Conservation (phyloP, 2,113 vertebrate species). For the Sapajus apella region DNA sequence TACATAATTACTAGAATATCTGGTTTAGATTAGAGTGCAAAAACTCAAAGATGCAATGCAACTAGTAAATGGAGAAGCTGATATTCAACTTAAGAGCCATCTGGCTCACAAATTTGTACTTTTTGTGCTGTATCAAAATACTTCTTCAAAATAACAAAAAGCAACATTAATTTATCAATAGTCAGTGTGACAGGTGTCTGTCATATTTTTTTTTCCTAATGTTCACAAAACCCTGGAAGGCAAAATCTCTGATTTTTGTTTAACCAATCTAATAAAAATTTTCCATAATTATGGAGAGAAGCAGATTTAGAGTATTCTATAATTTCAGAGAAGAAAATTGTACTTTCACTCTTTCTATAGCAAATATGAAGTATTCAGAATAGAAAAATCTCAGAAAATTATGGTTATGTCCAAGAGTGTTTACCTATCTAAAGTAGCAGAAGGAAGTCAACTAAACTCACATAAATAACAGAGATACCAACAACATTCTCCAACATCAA, state of each 20-base stretch:
- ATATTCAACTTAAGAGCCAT: not conserved
- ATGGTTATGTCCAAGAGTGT: not conserved
- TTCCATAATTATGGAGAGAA: not conserved
- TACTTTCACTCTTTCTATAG: not conserved
- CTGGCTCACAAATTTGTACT: not conserved
- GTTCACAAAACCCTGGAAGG: not conserved
- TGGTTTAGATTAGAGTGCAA: not conserved
- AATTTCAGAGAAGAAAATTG: not conserved
- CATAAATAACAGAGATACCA: not conserved
- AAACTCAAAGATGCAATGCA: not conserved
- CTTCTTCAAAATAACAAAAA: slow-evolving; percentile 6
- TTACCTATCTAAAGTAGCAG: not conserved
- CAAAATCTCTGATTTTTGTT: not conserved
- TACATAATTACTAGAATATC: not conserved
- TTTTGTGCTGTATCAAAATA: not conserved
- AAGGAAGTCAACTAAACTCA: not conserved
- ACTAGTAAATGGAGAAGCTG: not conserved
- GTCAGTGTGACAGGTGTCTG: not conserved
- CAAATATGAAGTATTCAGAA: not conserved
- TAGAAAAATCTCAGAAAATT: not conserved
- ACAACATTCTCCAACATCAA: not conserved
- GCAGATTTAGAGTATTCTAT: not conserved
- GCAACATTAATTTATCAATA: not conserved
- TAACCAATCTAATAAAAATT: not conserved
- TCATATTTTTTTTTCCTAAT: not conserved